These are phyloP conservation scores for Tigriopus californicus DNA, from an alignment of 2,888 invertebrate genomes.

Conservation along the genomic window DNA sequence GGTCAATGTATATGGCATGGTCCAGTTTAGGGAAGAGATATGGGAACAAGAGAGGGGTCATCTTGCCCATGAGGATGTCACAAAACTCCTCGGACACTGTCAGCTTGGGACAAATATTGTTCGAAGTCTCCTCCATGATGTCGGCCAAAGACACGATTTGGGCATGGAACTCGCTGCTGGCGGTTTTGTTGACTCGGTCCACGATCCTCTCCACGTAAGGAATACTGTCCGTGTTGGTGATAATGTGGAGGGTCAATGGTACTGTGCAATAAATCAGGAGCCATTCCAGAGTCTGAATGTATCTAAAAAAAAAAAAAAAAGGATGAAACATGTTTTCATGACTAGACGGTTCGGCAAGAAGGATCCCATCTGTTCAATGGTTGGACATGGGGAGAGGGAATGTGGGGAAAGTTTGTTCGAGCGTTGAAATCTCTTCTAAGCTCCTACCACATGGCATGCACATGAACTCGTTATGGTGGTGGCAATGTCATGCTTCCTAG, in stretches of 20 bases:
- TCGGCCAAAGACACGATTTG: slow-evolving; percentile 10
- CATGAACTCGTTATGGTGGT: too few relatives aligned
- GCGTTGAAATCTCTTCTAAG: too few relatives aligned
- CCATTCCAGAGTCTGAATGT: slow-evolving; percentile 17
- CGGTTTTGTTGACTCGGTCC: slow-evolving; percentile 1
- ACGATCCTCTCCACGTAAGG: slow-evolving; percentile 13
- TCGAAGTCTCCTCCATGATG: slow-evolving; percentile 8
- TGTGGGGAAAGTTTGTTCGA: too few relatives aligned
- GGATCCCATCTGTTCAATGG: too few relatives aligned
- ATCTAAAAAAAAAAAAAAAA: slow-evolving; percentile 4
- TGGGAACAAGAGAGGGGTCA: slow-evolving; percentile 18
- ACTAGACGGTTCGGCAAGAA: too few relatives aligned
- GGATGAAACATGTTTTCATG: too few relatives aligned
- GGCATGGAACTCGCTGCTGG: slow-evolving; percentile 16
- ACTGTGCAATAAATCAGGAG: slow-evolving; percentile 15
- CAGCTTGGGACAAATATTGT: not conserved
- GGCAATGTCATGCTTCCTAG: too few relatives aligned
- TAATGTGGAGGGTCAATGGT: slow-evolving; percentile 17
- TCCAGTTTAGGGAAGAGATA: slow-evolving; percentile 17
- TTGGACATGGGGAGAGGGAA: too few relatives aligned
- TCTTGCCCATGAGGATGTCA: slow-evolving; percentile 16
- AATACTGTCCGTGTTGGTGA: slow-evolving; percentile 15
- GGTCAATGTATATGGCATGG: slow-evolving; percentile 16
- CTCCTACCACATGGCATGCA: too few relatives aligned
- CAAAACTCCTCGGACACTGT: slow-evolving; percentile 4